Evolutionary conservation across 1,140 invertebrate genomes (phyloP).

Genomic region (Heliconius eleuchia): DNA sequence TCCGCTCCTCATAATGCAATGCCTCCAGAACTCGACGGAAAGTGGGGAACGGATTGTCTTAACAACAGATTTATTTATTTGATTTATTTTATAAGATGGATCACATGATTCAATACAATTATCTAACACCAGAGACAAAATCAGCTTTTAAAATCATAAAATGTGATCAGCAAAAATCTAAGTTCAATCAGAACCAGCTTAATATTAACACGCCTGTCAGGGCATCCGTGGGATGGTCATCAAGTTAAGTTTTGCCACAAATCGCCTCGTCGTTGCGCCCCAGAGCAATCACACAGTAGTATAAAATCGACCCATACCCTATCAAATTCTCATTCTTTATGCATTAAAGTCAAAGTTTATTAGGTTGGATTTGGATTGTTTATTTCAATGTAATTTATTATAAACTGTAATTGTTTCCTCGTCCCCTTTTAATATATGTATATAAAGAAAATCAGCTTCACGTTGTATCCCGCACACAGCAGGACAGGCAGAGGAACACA

Average conservation of each 20-base stretch:
- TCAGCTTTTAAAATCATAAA: not conserved
- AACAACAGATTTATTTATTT: too few species aligned
- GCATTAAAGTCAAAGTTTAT: constrained; percentile 1
- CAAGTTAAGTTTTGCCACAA: not conserved
- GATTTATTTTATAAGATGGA: too few species aligned
- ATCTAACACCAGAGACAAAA: not conserved
- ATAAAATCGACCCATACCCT: constrained; percentile 4
- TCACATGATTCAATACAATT: not conserved
- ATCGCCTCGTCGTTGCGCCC: not conserved
- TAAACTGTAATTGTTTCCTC: too few species aligned
- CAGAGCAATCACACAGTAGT: not conserved
- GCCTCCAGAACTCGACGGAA: too few species aligned
- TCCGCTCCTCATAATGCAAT: too few species aligned
- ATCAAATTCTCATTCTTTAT: constrained; percentile 1
- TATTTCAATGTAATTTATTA: too few species aligned
- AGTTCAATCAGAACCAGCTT: not conserved
- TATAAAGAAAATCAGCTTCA: too few species aligned
- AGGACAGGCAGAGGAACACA: too few species aligned
- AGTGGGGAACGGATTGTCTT: too few species aligned
- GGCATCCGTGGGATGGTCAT: not conserved
- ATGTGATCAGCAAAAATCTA: not conserved
- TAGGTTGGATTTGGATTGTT: not conserved
- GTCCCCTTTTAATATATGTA: too few species aligned
- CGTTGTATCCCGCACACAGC: too few species aligned
- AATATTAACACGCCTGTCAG: not conserved